Conservation (phyloP, 2,888 invertebrate genomes). For the Linhomoeus sp. region DNA sequence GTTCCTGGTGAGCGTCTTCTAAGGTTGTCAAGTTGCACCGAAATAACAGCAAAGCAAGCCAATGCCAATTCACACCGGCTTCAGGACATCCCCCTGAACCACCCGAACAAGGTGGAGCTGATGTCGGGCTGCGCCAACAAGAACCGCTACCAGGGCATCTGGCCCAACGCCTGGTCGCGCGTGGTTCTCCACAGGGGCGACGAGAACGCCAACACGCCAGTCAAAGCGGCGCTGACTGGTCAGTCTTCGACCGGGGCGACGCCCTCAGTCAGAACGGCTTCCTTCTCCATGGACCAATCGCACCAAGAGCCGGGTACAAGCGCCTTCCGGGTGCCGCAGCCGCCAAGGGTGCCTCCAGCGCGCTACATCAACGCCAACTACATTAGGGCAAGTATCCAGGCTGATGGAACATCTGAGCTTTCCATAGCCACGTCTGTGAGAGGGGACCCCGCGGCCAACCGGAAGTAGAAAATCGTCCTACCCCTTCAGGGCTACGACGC, state of each 20-base stretch:
- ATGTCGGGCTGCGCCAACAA: slow-evolving; percentile 69
- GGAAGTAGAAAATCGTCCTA: no score
- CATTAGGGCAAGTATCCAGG: no score
- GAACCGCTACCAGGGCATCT: slow-evolving; percentile 68
- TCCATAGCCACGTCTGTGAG: no score
- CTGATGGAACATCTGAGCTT: no score
- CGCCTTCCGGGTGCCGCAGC: neutral
- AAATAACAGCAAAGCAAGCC: no score
- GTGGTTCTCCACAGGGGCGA: slow-evolving; percentile 1
- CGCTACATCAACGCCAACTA: slow-evolving; percentile 81
- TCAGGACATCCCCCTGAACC: slow-evolving; percentile 63
- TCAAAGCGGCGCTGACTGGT: no score
- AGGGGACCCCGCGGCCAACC: no score
- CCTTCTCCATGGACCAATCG: no score
- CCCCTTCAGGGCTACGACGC: slow-evolving; percentile 72
- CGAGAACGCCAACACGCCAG: neutral
- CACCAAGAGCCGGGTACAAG: neutral
- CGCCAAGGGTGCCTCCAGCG: neutral
- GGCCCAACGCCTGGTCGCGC: slow-evolving; percentile 42
- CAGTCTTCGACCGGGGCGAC: no score
- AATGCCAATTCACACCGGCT: no score
- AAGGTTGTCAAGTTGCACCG: no score
- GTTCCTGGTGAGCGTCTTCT: slow-evolving; percentile 60
- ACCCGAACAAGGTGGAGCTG: slow-evolving; percentile 59
- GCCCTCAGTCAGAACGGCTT: no score